A percentile compares a stretch with the other conserved stretches of the same genome.
phyloP scores from a whole-genome alignment of 2,888 invertebrate genomes.

The Melolontha melolontha region DNA sequence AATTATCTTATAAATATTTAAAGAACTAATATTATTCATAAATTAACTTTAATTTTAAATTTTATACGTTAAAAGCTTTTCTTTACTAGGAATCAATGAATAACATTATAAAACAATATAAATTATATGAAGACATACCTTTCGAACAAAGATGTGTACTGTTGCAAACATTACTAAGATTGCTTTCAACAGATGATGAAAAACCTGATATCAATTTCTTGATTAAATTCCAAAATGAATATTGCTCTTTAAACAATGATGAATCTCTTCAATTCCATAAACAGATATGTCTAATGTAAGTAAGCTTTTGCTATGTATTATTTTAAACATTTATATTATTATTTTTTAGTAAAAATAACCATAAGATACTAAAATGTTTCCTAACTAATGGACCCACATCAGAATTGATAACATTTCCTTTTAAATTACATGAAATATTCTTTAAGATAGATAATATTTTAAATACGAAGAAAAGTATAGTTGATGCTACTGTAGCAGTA shows the following conservation, averaged over 20 bases:
- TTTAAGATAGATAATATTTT: slow-evolving; percentile 20
- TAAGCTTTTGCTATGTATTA: neutral
- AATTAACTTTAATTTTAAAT: no score
- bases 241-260: neutral
- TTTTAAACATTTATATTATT: neutral
- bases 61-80: no score
- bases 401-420: slow-evolving; percentile 25
- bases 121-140: slow-evolving; percentile 9
- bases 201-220: neutral
- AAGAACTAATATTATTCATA: no score
- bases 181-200: slow-evolving; percentile 17
- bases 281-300: slow-evolving; percentile 12
- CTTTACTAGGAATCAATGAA: slow-evolving; percentile 32
- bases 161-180: slow-evolving; percentile 16
- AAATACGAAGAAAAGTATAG: slow-evolving; percentile 2
- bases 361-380: slow-evolving; percentile 21
- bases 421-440: slow-evolving; percentile 20
- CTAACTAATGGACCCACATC: slow-evolving; percentile 36
- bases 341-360: slow-evolving; percentile 24
- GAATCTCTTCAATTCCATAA: neutral
- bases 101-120: slow-evolving; percentile 25
- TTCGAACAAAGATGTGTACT: slow-evolving; percentile 20
- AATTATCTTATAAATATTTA: no score
- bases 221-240: slow-evolving; percentile 9
- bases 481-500: slow-evolving; percentile 5